These are phyloP conservation scores for human (Homo sapiens) DNA, from an alignment of 2,113 vertebrate species.

Conservation along the genomic window DNA sequence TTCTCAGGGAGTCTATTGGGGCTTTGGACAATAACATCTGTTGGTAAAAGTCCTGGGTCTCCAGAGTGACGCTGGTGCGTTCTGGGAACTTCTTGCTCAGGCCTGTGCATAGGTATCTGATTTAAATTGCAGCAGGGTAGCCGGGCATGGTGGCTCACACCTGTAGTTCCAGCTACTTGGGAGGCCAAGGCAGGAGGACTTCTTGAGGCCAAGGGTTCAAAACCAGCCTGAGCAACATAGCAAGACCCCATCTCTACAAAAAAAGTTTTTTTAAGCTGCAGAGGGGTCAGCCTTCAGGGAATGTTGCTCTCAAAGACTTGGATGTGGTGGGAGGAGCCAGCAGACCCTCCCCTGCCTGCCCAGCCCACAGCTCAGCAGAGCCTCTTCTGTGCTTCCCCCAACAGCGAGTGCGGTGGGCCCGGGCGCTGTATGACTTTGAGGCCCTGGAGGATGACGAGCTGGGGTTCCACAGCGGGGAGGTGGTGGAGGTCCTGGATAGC, in stretches of 20 bases:
- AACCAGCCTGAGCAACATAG: too few species aligned
- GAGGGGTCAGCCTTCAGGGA: neutral
- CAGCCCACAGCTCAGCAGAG: neutral
- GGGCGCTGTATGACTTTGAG: slow-evolving; percentile 92
- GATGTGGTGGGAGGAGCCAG: neutral
- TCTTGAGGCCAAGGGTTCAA: too few species aligned
- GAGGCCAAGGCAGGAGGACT: too few species aligned
- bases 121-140: neutral
- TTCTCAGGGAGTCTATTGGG: neutral
- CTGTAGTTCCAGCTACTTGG: too few species aligned
- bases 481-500: slow-evolving; percentile 93
- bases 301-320: neutral
- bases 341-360: neutral
- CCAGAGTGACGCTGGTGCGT: neutral
- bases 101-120: fast-evolving
- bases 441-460: slow-evolving; percentile 93
- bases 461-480: slow-evolving; percentile 89
- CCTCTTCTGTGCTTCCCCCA: neutral
- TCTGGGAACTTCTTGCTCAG: neutral
- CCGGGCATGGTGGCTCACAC: too few species aligned
- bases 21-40: neutral
- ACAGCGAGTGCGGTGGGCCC: slow-evolving; percentile 86
- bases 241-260: too few species aligned
- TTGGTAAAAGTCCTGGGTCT: neutral
- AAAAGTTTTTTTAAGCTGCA: too few species aligned